Evolutionary conservation across 2,797 vertebrate genomes (phyloP).

Genomic region (Darevskia nairensis): DNA sequence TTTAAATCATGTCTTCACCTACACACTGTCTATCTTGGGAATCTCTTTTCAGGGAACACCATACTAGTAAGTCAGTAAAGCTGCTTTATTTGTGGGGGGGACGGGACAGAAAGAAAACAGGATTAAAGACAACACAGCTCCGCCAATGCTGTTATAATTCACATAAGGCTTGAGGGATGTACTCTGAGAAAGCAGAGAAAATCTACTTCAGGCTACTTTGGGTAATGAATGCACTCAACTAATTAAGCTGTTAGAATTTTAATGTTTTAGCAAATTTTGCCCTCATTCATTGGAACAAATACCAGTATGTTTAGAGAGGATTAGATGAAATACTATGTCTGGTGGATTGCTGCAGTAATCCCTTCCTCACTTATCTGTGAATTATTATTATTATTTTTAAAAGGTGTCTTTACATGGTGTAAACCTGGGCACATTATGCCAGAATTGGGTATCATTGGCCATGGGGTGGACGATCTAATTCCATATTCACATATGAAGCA

Average conservation of each 20-base stretch:
- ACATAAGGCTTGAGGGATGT: conserved; percentile 20
- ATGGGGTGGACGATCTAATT: neutral
- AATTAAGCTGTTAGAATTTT: conserved; percentile 41
- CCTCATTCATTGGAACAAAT: conserved; percentile 5
- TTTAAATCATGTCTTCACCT: neutral
- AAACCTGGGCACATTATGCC: neutral
- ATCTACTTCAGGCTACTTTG: neutral
- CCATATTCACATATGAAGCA: neutral
- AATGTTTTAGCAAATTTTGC: conserved; percentile 33
- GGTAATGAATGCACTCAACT: conserved; percentile 31
- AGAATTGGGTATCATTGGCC: neutral
- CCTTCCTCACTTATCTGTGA: conserved; percentile 2
- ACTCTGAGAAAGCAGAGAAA: conserved; percentile 7
- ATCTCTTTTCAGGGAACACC: neutral
- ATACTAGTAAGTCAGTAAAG: conserved; percentile 3
- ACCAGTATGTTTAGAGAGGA: conserved; percentile 31
- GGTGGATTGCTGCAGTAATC: conserved; percentile 22
- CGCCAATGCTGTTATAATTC: conserved; percentile 29
- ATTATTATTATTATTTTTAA: neutral
- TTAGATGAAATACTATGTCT: neutral
- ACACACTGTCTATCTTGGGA: neutral
- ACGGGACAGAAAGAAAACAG: conserved; percentile 7
- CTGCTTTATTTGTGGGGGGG: conserved; percentile 5
- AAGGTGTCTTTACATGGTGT: neutral
- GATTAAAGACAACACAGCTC: conserved; percentile 12